phyloP scores from a whole-genome alignment of 2,113 vertebrate genomes.

The Thamnophis sirtalis region DNA sequence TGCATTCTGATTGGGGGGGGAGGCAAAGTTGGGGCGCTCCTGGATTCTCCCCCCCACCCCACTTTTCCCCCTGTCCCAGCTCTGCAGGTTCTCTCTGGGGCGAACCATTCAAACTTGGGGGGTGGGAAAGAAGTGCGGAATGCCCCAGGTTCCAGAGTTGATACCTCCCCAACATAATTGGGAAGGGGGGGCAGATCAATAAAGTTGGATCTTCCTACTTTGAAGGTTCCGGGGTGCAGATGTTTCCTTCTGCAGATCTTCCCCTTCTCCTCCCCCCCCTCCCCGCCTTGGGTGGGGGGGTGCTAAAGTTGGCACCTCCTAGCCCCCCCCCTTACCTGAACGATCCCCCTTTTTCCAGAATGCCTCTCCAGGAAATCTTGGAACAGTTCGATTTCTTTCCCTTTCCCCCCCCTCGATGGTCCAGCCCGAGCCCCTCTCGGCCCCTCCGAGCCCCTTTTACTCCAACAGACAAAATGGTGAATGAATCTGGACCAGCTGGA shows the following conservation, averaged over 20 bases:
- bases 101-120: not conserved
- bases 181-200: not conserved
- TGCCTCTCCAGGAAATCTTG: not conserved
- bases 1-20: not conserved
- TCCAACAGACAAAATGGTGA: constrained; percentile 98
- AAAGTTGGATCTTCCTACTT: not conserved
- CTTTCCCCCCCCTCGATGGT: constrained; percentile 34
- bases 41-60: not conserved
- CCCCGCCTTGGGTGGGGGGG: not conserved
- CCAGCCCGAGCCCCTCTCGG: constrained; percentile 57
- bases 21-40: not conserved
- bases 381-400: constrained; percentile 23
- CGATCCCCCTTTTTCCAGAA: not conserved
- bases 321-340: constrained; percentile 19
- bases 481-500: constrained; percentile 95
- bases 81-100: not conserved
- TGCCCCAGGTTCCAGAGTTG: not conserved
- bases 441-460: constrained; percentile 78
- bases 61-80: not conserved
- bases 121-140: not conserved
- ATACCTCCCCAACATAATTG: not conserved
- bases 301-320: constrained; percentile 22
- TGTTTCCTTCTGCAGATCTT: not conserved
- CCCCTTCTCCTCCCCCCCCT: constrained; percentile 12
- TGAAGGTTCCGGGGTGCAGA: not conserved